Evolutionary conservation across 1,140 invertebrate genomes (phyloP).

Genomic region (Holotrichia oblita): DNA sequence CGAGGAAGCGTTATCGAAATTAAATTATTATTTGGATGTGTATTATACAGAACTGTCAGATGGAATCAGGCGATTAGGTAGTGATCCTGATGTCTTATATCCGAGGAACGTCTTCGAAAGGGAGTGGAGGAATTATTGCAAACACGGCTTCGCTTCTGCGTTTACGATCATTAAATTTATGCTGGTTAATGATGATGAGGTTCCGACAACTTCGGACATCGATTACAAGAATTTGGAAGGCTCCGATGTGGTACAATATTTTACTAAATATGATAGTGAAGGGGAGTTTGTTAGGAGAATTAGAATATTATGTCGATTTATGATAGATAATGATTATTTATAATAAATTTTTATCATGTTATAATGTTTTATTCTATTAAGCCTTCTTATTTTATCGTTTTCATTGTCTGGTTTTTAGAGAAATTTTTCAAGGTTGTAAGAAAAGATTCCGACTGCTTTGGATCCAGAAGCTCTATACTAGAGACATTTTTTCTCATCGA

Average conservation of each 20-base stretch:
- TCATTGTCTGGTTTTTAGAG: no score
- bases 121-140: slow-evolving; percentile 56
- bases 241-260: background rate
- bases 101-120: slow-evolving; percentile 60
- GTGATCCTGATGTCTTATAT: slow-evolving; percentile 60
- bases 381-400: no score
- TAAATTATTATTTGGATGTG: slow-evolving; percentile 63
- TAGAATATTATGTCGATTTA: background rate
- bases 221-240: background rate
- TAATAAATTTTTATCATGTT: background rate
- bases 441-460: no score
- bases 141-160: background rate
- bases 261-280: background rate
- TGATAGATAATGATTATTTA: background rate
- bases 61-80: slow-evolving; percentile 56
- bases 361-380: no score
- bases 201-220: background rate
- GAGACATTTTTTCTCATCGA: no score
- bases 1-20: slow-evolving; percentile 62
- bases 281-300: background rate
- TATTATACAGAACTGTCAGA: slow-evolving; percentile 64
- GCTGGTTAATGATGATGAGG: background rate
- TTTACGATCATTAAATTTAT: background rate
- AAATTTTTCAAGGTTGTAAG: no score
- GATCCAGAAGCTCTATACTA: no score